Percentiles rank a stretch among this genome's conserved stretches.
Conservation (phyloP, 2,888 invertebrate species). For the Diploptera punctata region DNA sequence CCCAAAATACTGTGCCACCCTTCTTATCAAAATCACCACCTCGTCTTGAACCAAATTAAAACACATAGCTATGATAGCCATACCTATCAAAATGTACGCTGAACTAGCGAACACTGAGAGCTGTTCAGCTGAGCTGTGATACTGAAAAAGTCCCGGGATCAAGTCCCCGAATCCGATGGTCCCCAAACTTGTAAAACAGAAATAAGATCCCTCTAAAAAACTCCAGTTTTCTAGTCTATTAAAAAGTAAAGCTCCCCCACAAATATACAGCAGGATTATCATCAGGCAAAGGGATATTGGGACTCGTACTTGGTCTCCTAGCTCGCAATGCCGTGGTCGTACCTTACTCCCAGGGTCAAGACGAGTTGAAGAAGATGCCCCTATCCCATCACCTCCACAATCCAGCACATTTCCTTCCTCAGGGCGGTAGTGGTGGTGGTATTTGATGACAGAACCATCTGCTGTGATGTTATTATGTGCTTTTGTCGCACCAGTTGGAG, state of each 20-base stretch:
- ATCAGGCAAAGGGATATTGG: constrained; percentile 87
- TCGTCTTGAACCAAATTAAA: constrained; percentile 86
- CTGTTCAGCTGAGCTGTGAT: constrained; percentile 58
- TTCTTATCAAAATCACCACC: constrained; percentile 63
- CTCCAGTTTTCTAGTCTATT: constrained; percentile 92
- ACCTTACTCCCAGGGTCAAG: constrained; percentile 38
- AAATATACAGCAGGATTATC: constrained; percentile 86
- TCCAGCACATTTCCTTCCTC: no score
- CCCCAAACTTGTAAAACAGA: constrained; percentile 65
- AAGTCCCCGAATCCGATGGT: constrained; percentile 87
- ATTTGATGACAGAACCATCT: constrained; percentile 31
- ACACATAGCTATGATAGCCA: constrained; percentile 87
- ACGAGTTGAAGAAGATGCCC: constrained; percentile 45
- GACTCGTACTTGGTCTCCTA: constrained; percentile 71
- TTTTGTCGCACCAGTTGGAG: constrained; percentile 25
- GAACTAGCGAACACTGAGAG: constrained; percentile 79
- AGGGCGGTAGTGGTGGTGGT: constrained; percentile 31
- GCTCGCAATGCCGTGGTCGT: constrained; percentile 55
- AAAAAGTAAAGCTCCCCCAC: constrained; percentile 89
- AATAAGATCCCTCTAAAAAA: constrained; percentile 78
- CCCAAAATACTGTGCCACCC: constrained; percentile 49
- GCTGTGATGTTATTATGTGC: constrained; percentile 40
- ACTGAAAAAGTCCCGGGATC: constrained; percentile 64
- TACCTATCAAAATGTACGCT: constrained; percentile 81
- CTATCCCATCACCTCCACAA: constrained; percentile 53